These are phyloP conservation scores for human (Homo sapiens) DNA, from an alignment of 2,113 vertebrate species.

Conservation along the genomic window DNA sequence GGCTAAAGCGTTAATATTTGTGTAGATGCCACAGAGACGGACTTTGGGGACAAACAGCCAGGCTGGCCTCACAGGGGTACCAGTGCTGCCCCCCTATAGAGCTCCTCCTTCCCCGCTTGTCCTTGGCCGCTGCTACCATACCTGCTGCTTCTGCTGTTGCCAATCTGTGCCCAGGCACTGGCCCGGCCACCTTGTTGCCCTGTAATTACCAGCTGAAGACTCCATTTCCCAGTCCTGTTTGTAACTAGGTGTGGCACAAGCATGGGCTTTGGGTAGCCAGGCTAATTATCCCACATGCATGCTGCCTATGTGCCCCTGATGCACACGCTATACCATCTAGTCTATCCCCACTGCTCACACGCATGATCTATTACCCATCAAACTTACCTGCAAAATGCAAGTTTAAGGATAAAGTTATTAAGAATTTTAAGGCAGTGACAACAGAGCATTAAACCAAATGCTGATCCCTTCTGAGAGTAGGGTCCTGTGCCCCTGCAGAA, in stretches of 20 bases:
- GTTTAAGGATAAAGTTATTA: background rate
- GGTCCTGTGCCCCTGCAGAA: rapidly evolving
- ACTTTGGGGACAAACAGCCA: background rate
- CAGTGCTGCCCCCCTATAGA: too few species aligned
- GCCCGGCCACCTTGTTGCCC: background rate
- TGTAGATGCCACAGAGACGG: background rate
- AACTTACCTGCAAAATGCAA: background rate
- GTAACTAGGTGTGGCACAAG: too few species aligned
- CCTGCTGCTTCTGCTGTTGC: background rate
- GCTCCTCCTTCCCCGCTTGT: rapidly evolving
- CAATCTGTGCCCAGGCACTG: background rate
- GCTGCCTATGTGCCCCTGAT: rapidly evolving
- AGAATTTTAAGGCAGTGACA: background rate
- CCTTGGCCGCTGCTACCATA: background rate
- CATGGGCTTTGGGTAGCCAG: background rate
- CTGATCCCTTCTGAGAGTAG: background rate
- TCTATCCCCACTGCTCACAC: background rate
- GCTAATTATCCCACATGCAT: background rate
- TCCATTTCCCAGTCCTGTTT: too few species aligned
- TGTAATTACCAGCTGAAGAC: background rate
- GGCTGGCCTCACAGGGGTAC: background rate
- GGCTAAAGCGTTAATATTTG: background rate
- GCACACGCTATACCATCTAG: rapidly evolving
- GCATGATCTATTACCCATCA: background rate
- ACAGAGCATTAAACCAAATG: background rate